These are phyloP conservation scores for Cervus canadensis DNA, from an alignment of 2,113 vertebrate species.

Conservation along the genomic window DNA sequence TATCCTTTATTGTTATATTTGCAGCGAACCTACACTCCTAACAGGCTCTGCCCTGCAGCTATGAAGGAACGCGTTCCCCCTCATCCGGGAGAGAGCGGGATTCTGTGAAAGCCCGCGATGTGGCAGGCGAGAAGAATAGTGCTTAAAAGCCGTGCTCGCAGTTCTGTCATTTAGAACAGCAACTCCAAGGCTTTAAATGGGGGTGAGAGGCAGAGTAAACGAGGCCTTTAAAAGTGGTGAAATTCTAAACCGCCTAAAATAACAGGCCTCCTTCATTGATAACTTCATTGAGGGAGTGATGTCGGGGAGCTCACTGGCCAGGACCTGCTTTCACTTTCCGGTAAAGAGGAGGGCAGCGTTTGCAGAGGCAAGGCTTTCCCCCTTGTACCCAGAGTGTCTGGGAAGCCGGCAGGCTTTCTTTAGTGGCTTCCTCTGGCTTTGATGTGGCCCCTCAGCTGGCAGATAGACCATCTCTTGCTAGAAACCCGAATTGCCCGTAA, in stretches of 20 bases:
- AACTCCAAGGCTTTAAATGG: slow-evolving; percentile 77
- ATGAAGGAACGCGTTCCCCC: slow-evolving; percentile 80
- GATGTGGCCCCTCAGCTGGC: background rate
- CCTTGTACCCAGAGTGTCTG: background rate
- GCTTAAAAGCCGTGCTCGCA: slow-evolving; percentile 82
- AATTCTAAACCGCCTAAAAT: slow-evolving; percentile 80
- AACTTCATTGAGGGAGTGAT: slow-evolving; percentile 76
- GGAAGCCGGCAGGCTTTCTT: background rate
- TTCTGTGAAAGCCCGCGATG: slow-evolving; percentile 78
- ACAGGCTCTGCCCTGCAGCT: slow-evolving; percentile 84
- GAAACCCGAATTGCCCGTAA: background rate
- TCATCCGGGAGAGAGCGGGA: slow-evolving; percentile 79
- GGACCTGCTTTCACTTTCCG: slow-evolving; percentile 7
- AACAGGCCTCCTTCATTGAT: slow-evolving; percentile 79
- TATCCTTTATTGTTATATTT: slow-evolving; percentile 85
- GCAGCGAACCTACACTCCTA: slow-evolving; percentile 78
- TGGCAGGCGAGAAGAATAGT: slow-evolving; percentile 80
- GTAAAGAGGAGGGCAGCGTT: slow-evolving; percentile 61
- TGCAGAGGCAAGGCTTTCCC: background rate
- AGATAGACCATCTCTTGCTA: background rate
- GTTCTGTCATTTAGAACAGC: slow-evolving; percentile 83
- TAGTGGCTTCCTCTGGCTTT: background rate
- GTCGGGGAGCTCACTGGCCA: slow-evolving; percentile 48
- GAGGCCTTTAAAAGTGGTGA: slow-evolving; percentile 77
- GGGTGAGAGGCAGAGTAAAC: slow-evolving; percentile 81